Evolutionary conservation across 2,888 invertebrate species (phyloP).

Genomic region (Reticulitermes lucifugus): DNA sequence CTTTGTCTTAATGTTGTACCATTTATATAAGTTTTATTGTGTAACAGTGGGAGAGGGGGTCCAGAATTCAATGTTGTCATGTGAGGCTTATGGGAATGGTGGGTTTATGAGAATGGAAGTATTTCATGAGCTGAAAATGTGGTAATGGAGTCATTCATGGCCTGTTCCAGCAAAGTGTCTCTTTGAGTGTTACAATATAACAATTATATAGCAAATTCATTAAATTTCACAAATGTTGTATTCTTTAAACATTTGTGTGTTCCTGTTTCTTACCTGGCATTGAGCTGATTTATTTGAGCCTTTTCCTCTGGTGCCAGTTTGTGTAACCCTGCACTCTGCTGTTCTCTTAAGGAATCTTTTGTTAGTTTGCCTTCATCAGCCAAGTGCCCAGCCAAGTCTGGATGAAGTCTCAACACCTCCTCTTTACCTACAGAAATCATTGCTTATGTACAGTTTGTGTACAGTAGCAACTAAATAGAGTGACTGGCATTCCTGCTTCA

Average conservation of each 20-base stretch:
- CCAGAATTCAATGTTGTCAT: too few relatives aligned
- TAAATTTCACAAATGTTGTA: slow-evolving; percentile 23
- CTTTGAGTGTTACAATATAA: not conserved
- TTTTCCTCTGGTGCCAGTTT: slow-evolving; percentile 68
- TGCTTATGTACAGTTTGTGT: too few relatives aligned
- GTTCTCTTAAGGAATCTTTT: slow-evolving; percentile 70
- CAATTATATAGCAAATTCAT: not conserved
- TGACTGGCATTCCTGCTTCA: too few relatives aligned
- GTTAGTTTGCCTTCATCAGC: slow-evolving; percentile 70
- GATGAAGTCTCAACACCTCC: slow-evolving; percentile 70
- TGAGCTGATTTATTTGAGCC: slow-evolving; percentile 64
- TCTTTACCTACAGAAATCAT: slow-evolving; percentile 65
- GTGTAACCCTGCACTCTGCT: slow-evolving; percentile 68
- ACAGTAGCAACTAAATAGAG: too few relatives aligned
- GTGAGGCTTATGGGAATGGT: too few relatives aligned
- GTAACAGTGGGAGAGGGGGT: too few relatives aligned
- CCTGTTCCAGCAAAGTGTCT: not conserved
- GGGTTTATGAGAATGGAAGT: too few relatives aligned
- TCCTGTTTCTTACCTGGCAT: slow-evolving; percentile 59
- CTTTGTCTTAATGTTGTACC: too few relatives aligned
- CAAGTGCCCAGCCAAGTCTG: slow-evolving; percentile 70
- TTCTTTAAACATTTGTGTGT: slow-evolving; percentile 46
- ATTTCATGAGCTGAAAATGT: too few relatives aligned
- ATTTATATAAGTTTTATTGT: too few relatives aligned
- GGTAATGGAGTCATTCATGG: too few relatives aligned